Percentiles rank a stretch among this genome's conserved stretches.
These are phyloP conservation scores for Agriopis aurantiaria DNA, from an alignment of 2,888 invertebrate species.

Conservation along the genomic window DNA sequence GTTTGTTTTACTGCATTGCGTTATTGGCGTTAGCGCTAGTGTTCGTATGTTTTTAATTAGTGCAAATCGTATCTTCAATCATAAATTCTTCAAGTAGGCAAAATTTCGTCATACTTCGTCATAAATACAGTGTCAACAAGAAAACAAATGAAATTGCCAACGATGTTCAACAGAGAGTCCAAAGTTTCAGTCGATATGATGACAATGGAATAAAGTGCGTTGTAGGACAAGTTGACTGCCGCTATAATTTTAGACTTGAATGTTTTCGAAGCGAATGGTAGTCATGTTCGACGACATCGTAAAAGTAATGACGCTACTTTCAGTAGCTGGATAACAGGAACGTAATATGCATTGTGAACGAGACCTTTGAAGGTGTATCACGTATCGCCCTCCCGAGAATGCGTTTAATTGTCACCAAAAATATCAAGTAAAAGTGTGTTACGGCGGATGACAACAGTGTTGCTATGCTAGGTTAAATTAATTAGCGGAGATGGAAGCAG, in stretches of 20 bases:
- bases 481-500: not conserved
- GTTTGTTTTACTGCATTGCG: not conserved
- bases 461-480: conserved; percentile 11
- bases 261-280: conserved; percentile 51
- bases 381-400: conserved; percentile 56
- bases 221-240: conserved; percentile 26
- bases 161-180: conserved; percentile 10
- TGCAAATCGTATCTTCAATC: not conserved
- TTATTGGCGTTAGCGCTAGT: not conserved
- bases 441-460: conserved; percentile 2
- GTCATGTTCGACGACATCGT: conserved; percentile 54
- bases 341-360: conserved; percentile 46
- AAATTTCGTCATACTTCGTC: no score
- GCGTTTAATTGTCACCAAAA: conserved; percentile 51
- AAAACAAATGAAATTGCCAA: conserved; percentile 12
- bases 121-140: conserved; percentile 1
- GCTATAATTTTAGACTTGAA: conserved; percentile 43
- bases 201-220: conserved; percentile 28
- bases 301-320: conserved; percentile 61
- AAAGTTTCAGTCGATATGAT: conserved; percentile 25
- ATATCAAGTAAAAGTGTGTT: conserved; percentile 55
- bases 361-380: conserved; percentile 69
- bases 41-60: not conserved
- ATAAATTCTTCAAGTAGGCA: not conserved
- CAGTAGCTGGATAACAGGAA: conserved; percentile 43